Percentiles rank a stretch among this genome's conserved stretches.
These are phyloP conservation scores for Chelon auratus DNA, from an alignment of 2,797 vertebrate genomes.

Conservation along the genomic window DNA sequence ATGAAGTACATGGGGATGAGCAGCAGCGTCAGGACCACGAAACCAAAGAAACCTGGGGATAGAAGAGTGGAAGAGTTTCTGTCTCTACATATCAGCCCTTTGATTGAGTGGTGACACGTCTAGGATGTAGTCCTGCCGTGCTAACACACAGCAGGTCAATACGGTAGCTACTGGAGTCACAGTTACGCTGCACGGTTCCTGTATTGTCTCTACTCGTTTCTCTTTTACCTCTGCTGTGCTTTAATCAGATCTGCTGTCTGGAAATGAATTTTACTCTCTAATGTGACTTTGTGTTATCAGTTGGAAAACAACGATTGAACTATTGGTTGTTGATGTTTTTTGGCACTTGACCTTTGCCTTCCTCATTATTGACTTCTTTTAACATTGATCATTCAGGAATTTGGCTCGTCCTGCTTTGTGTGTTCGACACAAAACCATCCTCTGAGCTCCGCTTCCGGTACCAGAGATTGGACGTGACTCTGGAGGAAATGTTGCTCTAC, in stretches of 20 bases:
- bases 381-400: conserved; percentile 14
- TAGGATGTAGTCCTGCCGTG: too few species aligned
- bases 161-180: neutral
- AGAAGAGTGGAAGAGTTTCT: conserved; percentile 3
- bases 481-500: conserved; percentile 70
- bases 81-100: too few species aligned
- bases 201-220: neutral
- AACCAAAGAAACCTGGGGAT: conserved; percentile 90
- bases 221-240: neutral
- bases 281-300: neutral
- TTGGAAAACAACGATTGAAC: neutral
- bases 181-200: neutral
- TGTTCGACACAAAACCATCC: too few species aligned
- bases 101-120: too few species aligned
- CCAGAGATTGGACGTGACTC: too few species aligned
- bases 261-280: neutral
- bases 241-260: neutral
- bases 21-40: conserved; percentile 88
- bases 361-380: conserved; percentile 5
- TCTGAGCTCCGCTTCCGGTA: too few species aligned
- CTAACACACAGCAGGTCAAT: too few species aligned
- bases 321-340: neutral
- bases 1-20: conserved; percentile 95
- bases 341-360: conserved; percentile 15
- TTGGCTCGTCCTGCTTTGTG: neutral